phyloP scores from a whole-genome alignment of 2,888 invertebrate species.

The Nineta flava region DNA sequence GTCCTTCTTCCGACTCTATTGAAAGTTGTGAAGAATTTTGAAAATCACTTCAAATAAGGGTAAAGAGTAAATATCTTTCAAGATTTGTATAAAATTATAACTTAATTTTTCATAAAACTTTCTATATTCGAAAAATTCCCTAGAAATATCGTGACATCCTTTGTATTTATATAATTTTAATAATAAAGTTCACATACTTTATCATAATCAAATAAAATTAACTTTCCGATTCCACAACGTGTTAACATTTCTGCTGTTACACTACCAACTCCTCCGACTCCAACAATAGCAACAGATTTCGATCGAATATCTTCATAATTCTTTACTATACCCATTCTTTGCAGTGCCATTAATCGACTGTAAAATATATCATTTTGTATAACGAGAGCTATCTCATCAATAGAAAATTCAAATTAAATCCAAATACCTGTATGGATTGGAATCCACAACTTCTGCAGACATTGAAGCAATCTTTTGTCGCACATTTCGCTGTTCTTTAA shows the following conservation, averaged over 20 bases:
- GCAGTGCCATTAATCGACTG: slow-evolving; percentile 95
- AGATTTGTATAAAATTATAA: too few relatives aligned
- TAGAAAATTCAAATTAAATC: too few relatives aligned
- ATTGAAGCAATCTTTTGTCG: slow-evolving; percentile 63
- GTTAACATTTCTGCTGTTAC: slow-evolving; percentile 99
- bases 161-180: neutral
- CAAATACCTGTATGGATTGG: slow-evolving; percentile 87
- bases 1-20: too few relatives aligned
- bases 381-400: neutral
- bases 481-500: neutral
- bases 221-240: slow-evolving; percentile 92
- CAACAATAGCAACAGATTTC: slow-evolving; percentile 83
- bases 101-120: too few relatives aligned
- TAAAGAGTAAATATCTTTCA: too few relatives aligned
- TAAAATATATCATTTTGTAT: slow-evolving; percentile 16
- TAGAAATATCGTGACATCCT: too few relatives aligned
- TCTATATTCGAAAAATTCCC: too few relatives aligned
- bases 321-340: slow-evolving; percentile 97
- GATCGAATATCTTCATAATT: slow-evolving; percentile 90
- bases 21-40: too few relatives aligned
- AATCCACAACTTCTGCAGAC: slow-evolving; percentile 93
- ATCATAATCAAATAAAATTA: slow-evolving; percentile 96
- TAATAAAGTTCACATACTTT: slow-evolving; percentile 37
- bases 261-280: slow-evolving; percentile 98
- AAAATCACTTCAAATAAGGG: too few relatives aligned